These are phyloP conservation scores for Drosophila leontia DNA, from an alignment of 1,140 invertebrate species.

Conservation along the genomic window DNA sequence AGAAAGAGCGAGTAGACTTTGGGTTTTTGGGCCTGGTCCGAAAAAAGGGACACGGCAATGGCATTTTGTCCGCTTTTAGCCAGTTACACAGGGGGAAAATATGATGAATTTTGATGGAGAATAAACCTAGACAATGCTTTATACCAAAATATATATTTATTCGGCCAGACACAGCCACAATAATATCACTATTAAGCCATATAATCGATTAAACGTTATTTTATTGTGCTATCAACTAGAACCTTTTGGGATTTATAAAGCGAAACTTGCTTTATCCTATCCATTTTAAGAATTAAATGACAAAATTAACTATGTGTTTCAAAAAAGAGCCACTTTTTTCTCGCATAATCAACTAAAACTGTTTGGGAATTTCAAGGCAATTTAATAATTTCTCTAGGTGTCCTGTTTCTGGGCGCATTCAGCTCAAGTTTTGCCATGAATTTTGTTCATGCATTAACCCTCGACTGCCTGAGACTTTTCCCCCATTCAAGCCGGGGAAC, in stretches of 20 bases:
- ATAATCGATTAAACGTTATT: neutral
- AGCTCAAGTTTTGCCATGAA: conserved; percentile 80
- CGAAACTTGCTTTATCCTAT: neutral
- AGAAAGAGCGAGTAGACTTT: conserved; percentile 21
- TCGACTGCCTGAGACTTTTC: conserved; percentile 36
- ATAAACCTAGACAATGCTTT: too few species aligned
- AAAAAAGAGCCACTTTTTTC: too few species aligned
- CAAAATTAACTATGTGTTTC: neutral
- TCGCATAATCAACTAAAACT: neutral
- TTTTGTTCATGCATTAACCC: conserved; percentile 77
- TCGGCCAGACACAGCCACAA: too few species aligned
- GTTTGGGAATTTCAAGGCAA: neutral
- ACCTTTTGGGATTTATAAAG: neutral
- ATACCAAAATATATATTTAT: neutral
- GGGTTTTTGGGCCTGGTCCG: conserved; percentile 57
- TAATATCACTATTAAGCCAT: neutral
- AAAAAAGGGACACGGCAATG: conserved; percentile 72
- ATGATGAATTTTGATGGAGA: neutral
- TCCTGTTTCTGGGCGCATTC: conserved; percentile 25
- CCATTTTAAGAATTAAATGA: neutral
- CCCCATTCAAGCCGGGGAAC: conserved; percentile 6
- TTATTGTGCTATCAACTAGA: too few species aligned
- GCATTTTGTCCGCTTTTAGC: conserved; percentile 70
- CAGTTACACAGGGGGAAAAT: conserved; percentile 18
- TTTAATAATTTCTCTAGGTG: conserved; percentile 9